Conservation (phyloP, 2,797 vertebrate genomes). For the Erpetoichthys calabaricus region DNA sequence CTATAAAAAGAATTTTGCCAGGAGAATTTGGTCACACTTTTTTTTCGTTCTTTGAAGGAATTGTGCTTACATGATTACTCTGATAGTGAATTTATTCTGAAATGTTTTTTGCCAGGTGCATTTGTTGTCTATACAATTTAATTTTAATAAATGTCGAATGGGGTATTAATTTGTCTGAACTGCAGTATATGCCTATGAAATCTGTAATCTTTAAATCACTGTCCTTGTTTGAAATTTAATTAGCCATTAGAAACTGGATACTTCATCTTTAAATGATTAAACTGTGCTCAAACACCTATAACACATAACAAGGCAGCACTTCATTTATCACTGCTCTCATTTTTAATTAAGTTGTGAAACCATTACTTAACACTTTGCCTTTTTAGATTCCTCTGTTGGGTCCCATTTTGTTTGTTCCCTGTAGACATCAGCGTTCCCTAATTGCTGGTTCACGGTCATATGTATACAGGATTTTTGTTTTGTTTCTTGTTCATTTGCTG, state of each 20-base stretch:
- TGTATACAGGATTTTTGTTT: constrained; percentile 34
- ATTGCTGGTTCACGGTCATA: constrained; percentile 56
- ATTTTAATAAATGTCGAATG: no score
- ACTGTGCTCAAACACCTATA: constrained; percentile 1
- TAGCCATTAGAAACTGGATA: background rate
- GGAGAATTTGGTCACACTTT: no score
- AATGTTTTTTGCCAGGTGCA: no score
- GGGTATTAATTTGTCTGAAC: no score
- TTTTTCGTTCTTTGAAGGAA: no score
- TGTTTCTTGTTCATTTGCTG: constrained; percentile 32
- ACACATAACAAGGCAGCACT: constrained; percentile 2
- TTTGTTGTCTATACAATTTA: no score
- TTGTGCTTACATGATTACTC: no score
- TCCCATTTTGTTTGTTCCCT: constrained; percentile 45
- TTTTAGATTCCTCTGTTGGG: constrained; percentile 28
- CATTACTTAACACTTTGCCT: constrained; percentile 47
- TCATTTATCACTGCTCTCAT: constrained; percentile 34
- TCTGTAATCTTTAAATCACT: background rate
- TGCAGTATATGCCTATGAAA: background rate
- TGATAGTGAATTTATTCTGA: no score
- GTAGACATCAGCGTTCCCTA: constrained; percentile 25
- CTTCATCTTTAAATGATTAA: constrained; percentile 2
- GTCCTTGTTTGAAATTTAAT: background rate
- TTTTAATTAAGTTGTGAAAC: constrained; percentile 62
- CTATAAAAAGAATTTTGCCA: no score